phyloP scores from a whole-genome alignment of 2,888 invertebrate genomes.

The Noctua janthe region DNA sequence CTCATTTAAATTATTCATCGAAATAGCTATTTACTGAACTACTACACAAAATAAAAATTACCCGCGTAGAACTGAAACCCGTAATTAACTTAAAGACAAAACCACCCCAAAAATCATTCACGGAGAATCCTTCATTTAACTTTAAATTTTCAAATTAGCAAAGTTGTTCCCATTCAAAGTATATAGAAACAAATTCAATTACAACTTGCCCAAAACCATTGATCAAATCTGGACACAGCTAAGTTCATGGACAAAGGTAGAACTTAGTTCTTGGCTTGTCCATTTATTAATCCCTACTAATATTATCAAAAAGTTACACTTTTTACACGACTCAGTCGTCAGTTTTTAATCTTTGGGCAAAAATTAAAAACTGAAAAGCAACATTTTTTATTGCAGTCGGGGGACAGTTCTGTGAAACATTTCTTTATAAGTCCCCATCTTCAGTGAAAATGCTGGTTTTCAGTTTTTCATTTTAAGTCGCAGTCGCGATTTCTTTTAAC shows the following conservation, averaged over 20 bases:
- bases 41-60: constrained; percentile 12
- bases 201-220: constrained; percentile 34
- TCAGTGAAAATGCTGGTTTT: no score
- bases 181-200: constrained; percentile 58
- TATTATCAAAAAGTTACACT: background rate
- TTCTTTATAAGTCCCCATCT: no score
- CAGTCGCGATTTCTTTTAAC: no score
- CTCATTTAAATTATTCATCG: background rate
- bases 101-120: constrained; percentile 37
- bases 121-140: constrained; percentile 32
- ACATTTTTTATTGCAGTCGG: no score
- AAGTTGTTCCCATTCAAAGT: constrained; percentile 18
- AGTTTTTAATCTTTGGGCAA: no score
- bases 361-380: no score
- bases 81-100: constrained; percentile 17
- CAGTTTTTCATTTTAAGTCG: no score
- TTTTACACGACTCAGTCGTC: no score
- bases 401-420: no score
- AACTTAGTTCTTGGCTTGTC: constrained; percentile 8
- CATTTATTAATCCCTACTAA: background rate
- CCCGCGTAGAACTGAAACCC: background rate
- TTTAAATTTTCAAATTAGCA: constrained; percentile 41
- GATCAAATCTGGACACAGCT: constrained; percentile 38
- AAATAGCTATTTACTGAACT: constrained; percentile 10
- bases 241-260: constrained; percentile 11